Evolutionary conservation across 2,797 vertebrate species (phyloP).

Genomic region (Chanos chanos): DNA sequence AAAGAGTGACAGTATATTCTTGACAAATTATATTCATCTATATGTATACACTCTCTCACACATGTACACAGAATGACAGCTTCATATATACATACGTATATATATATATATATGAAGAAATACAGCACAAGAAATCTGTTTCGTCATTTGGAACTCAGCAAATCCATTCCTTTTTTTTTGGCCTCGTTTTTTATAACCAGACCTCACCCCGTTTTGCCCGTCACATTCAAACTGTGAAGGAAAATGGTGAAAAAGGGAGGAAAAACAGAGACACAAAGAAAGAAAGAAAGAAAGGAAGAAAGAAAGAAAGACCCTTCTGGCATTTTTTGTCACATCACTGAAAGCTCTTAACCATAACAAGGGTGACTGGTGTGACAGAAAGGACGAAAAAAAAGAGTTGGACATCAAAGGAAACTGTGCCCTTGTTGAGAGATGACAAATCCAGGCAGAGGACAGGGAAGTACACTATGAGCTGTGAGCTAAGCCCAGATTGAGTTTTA

Average conservation of each 20-base stretch:
- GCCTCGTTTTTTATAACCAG: not conserved
- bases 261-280: slow-evolving; percentile 3
- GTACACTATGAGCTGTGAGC: slow-evolving; percentile 41
- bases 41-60: too few relatives aligned
- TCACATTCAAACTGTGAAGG: slow-evolving; percentile 1
- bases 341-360: slow-evolving; percentile 45
- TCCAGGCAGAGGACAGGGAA: slow-evolving; percentile 37
- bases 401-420: slow-evolving; percentile 50
- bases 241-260: slow-evolving; percentile 23
- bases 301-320: slow-evolving; percentile 10
- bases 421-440: slow-evolving; percentile 33
- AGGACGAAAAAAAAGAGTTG: slow-evolving; percentile 49
- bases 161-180: slow-evolving; percentile 8
- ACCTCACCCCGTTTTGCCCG: not conserved
- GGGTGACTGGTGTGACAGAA: slow-evolving; percentile 2
- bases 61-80: too few relatives aligned
- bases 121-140: not conserved
- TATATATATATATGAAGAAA: too few relatives aligned
- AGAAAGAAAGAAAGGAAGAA: slow-evolving; percentile 5
- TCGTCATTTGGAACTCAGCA: slow-evolving; percentile 1
- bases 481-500: slow-evolving; percentile 52
- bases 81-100: too few relatives aligned
- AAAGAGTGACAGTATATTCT: too few relatives aligned
- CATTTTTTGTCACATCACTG: slow-evolving; percentile 13
- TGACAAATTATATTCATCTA: too few relatives aligned